phyloP scores from a whole-genome alignment of 2,888 invertebrate species.

The Ptilodon capucinus region DNA sequence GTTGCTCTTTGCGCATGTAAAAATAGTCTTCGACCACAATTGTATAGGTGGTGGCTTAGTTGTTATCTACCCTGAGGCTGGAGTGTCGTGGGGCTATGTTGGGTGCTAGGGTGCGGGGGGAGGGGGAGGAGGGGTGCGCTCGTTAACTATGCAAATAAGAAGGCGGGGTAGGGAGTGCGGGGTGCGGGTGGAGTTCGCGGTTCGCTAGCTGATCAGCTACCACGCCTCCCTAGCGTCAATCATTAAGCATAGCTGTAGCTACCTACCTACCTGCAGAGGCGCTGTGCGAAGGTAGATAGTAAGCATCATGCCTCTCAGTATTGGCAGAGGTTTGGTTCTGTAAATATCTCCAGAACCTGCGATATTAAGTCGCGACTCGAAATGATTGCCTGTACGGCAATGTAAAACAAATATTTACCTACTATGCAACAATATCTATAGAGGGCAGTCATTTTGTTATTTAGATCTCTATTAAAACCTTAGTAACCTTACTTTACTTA shows the following conservation, averaged over 20 bases:
- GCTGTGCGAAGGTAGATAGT: background rate
- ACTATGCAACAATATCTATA: too few species aligned
- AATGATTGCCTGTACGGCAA: too few species aligned
- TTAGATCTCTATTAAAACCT: too few species aligned
- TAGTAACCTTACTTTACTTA: too few species aligned
- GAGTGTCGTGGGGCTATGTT: constrained; percentile 21
- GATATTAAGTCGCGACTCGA: too few species aligned
- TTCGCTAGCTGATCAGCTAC: constrained; percentile 31
- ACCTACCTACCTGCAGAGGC: background rate
- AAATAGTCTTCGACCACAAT: too few species aligned
- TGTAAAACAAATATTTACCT: too few species aligned
- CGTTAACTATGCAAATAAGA: constrained; percentile 73
- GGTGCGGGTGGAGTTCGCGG: constrained; percentile 18
- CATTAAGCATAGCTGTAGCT: constrained; percentile 15
- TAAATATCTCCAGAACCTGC: too few species aligned
- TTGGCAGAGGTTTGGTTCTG: too few species aligned
- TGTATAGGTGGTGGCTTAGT: constrained; percentile 4
- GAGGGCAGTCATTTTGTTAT: too few species aligned
- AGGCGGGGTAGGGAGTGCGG: constrained; percentile 15
- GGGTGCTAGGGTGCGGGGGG: constrained; percentile 21
- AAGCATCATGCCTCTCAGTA: background rate
- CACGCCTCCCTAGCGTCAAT: constrained; percentile 28
- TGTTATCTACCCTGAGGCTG: constrained; percentile 19
- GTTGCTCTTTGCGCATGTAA: too few species aligned
- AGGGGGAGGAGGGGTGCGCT: constrained; percentile 40